These are phyloP conservation scores for Sebastes steindachneri DNA, from an alignment of 2,797 vertebrate species.

Conservation along the genomic window DNA sequence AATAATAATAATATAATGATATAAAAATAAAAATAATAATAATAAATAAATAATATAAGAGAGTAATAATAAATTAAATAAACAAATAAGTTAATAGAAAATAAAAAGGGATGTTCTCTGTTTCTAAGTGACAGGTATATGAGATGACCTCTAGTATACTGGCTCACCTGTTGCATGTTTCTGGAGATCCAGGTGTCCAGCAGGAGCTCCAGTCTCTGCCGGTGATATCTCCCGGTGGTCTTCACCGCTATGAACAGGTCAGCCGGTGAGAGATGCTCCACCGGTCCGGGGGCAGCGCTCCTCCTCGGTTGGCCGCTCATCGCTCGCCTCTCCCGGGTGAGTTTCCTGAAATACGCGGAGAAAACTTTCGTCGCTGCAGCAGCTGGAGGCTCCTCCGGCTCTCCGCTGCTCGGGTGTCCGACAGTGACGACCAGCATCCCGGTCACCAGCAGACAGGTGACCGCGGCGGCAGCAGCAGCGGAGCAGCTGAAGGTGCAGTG, in stretches of 20 bases:
- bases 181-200: constrained; percentile 94
- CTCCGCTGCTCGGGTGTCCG: constrained; percentile 36
- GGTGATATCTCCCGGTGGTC: constrained; percentile 90
- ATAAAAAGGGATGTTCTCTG: not conserved
- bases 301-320: constrained; percentile 9
- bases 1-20: no score
- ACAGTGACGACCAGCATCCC: constrained; percentile 82
- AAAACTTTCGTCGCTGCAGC: constrained; percentile 60
- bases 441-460: constrained; percentile 81
- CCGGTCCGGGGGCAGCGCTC: constrained; percentile 48
- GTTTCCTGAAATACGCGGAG: constrained; percentile 85
- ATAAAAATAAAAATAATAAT: no score
- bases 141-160: no score
- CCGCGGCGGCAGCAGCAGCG: constrained; percentile 78
- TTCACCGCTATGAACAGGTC: constrained; percentile 94
- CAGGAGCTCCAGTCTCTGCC: constrained; percentile 88
- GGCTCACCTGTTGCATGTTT: constrained; percentile 84
- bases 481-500: constrained; percentile 65
- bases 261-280: constrained; percentile 80
- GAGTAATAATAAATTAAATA: no score
- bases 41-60: no score
- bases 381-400: not conserved
- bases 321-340: constrained; percentile 83
- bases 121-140: no score
- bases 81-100: no score